Evolutionary conservation across 1,140 invertebrate species (phyloP).

Genomic region (Eriocheir sinensis): DNA sequence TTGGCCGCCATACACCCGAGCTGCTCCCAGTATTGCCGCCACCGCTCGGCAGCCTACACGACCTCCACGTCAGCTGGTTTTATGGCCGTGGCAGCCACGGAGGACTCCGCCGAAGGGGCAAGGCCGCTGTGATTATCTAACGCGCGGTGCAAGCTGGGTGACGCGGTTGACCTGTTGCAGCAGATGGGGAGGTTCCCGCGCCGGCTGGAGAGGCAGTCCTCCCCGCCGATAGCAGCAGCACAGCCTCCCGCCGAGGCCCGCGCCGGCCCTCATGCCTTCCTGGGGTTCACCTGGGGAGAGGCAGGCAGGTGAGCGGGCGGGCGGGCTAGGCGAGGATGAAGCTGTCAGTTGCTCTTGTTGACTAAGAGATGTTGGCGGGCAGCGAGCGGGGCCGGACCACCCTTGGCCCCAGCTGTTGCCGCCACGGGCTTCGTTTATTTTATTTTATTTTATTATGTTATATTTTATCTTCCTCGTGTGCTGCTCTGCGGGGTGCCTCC

Average conservation of each 20-base stretch:
- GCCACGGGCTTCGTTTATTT: neutral
- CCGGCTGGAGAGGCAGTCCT: neutral
- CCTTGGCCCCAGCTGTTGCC: neutral
- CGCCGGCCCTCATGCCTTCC: neutral
- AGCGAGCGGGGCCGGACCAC: neutral
- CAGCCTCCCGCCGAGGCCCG: neutral
- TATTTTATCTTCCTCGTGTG: neutral
- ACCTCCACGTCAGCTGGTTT: neutral
- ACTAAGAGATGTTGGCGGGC: slow-evolving; percentile 49
- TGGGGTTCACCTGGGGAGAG: neutral
- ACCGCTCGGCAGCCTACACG: neutral
- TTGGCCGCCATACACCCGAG: slow-evolving; percentile 39
- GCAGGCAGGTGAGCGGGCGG: slow-evolving; percentile 26
- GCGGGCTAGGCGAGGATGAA: neutral
- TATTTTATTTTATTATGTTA: neutral
- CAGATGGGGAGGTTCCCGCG: neutral
- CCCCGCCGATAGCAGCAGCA: neutral
- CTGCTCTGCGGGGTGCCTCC: neutral
- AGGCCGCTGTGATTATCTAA: neutral
- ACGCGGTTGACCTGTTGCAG: neutral
- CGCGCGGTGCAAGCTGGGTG: neutral
- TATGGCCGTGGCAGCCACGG: neutral
- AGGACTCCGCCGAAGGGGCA: neutral
- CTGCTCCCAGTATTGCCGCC: slow-evolving; percentile 14
- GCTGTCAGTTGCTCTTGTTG: slow-evolving; percentile 46